Evolutionary conservation across 2,888 invertebrate species (phyloP), one percentile per base, ranked within the genome.

Genomic region (Villa cingulata): DNA sequence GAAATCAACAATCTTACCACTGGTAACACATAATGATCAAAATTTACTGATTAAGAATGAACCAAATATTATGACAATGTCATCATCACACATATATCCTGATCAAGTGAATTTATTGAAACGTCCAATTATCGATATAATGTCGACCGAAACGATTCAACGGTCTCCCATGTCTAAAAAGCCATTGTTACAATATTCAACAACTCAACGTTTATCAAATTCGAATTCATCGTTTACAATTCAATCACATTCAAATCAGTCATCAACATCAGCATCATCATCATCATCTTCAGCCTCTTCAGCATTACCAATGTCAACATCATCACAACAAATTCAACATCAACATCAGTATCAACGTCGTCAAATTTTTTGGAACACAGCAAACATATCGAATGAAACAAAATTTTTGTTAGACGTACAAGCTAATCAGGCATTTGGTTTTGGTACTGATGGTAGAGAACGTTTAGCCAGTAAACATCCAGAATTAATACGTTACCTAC

Each of bases 381-480:
- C 72, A 3, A 68, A 76, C 48, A 68, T 80, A 45, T 72, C 70
- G 7, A 62, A 71, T 5, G 74, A 73, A 34, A 76, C 78, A 1
- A 63, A 72, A 49, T 80, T 80, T 59, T 74, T 80, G 14, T 72
- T 80, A 65, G 78, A 78, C 53, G 65, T 68, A 16, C 67, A 70
- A 48, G 70, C 67, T 0, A 69, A 69, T 51, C 61, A 63, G 32
- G 65, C 66, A 2, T 68, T 68, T 52, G 68, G 68, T 9, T 67
- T 67, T 27, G 61, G 64, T 12, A 63, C 62, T 1, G 66, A 68
- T 45, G 63, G 76, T 15, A 68, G 76, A 57, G 78, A 78, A 19
- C 66, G 78, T 19, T 59, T 80, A 15, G 78, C 77, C 49, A 75
- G 76, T 48, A 78, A 79, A 58, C 79, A 80, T 67, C 78, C 79